These are phyloP conservation scores for Temnothorax longispinosus DNA, from an alignment of 1,140 invertebrate species.

Conservation along the genomic window DNA sequence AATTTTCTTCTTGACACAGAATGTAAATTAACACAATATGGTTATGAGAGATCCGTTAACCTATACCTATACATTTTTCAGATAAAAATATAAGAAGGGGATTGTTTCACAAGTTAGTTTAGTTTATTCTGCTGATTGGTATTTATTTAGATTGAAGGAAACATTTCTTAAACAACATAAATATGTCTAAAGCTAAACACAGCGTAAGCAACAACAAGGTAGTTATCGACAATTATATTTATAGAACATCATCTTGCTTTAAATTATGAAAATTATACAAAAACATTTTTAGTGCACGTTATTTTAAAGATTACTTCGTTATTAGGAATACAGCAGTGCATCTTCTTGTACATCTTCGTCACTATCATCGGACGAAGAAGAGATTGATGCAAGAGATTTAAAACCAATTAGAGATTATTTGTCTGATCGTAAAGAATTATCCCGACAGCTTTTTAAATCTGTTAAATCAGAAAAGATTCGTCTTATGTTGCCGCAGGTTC, in stretches of 20 bases:
- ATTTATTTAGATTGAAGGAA: not conserved
- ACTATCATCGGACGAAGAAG: slow-evolving; percentile 79
- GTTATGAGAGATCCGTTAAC: not conserved
- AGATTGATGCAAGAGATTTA: slow-evolving; percentile 80
- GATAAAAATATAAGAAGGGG: not conserved
- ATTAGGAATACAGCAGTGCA: slow-evolving; percentile 61
- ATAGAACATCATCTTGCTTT: not conserved
- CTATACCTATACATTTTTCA: not conserved
- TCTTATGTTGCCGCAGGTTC: slow-evolving; percentile 83
- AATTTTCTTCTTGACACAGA: not conserved
- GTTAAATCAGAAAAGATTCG: slow-evolving; percentile 84
- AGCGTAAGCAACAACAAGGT: slow-evolving; percentile 56
- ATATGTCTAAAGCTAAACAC: slow-evolving; percentile 65
- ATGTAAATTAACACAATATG: not conserved
- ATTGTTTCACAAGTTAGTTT: not conserved
- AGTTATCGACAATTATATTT: slow-evolving; percentile 2
- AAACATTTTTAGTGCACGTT: not conserved
- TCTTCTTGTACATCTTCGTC: slow-evolving; percentile 74
- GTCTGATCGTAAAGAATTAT: slow-evolving; percentile 79
- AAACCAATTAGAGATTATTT: slow-evolving; percentile 84
- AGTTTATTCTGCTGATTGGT: not conserved
- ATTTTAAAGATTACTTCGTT: not conserved
- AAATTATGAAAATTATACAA: slow-evolving; percentile 3
- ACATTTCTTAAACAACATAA: slow-evolving; percentile 7
- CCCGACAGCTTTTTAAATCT: slow-evolving; percentile 83